Conservation (phyloP, 2,888 invertebrate species). For the Heliconius aoede region DNA sequence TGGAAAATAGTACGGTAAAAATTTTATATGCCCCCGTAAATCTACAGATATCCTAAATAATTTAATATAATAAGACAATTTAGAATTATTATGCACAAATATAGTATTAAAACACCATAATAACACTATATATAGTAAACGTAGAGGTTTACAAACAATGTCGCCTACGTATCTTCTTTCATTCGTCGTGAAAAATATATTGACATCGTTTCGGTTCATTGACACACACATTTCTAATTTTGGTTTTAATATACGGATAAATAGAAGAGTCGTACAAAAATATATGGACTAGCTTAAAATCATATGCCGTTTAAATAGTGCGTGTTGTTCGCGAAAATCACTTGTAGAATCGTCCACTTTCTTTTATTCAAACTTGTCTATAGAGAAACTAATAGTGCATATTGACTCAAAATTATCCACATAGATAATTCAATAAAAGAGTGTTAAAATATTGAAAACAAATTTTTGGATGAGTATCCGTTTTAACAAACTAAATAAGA, state of each 20-base stretch:
- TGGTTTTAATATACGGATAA: conserved; percentile 43
- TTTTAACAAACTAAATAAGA: background rate
- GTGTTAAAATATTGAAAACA: conserved; percentile 3
- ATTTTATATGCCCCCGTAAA: too few relatives aligned
- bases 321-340: conserved; percentile 51
- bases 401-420: conserved; percentile 47
- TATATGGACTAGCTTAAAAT: background rate
- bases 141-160: conserved; percentile 28
- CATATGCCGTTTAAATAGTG: conserved; percentile 31
- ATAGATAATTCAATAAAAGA: conserved; percentile 17
- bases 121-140: conserved; percentile 10
- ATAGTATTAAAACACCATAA: background rate
- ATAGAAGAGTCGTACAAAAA: conserved; percentile 22
- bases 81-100: background rate
- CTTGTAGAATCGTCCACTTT: conserved; percentile 49
- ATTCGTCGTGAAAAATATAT: conserved; percentile 46
- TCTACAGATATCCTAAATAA: background rate
- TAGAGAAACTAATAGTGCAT: conserved; percentile 51
- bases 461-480: background rate
- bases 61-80: background rate
- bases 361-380: conserved; percentile 54
- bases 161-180: conserved; percentile 40
- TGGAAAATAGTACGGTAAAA: too few relatives aligned
- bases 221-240: conserved; percentile 50
- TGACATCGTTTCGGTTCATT: conserved; percentile 48